These are phyloP conservation scores for Epiblema foenella DNA, from an alignment of 2,888 invertebrate genomes.

Conservation along the genomic window DNA sequence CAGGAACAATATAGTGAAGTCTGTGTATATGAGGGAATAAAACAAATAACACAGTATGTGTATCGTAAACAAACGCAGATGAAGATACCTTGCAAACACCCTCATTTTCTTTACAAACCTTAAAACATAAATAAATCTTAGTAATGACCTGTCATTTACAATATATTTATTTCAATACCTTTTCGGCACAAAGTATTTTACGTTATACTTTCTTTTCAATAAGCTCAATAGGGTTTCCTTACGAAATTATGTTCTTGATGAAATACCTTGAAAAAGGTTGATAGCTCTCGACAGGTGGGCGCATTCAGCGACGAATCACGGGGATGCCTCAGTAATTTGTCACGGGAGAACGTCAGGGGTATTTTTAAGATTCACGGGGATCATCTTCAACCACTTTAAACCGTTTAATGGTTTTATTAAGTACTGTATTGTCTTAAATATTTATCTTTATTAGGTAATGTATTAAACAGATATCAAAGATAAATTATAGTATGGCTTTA, in stretches of 20 bases:
- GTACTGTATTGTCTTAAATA: too few species aligned
- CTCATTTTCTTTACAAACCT: conserved; percentile 8
- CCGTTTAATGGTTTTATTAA: conserved; percentile 31
- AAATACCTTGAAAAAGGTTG: conserved; percentile 44
- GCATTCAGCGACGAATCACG: conserved; percentile 40
- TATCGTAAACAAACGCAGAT: not conserved
- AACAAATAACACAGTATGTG: conserved; percentile 11
- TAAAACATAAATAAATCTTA: conserved; percentile 27
- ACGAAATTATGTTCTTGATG: conserved; percentile 44
- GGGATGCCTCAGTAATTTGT: conserved; percentile 40
- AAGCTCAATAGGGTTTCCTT: conserved; percentile 44
- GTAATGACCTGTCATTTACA: conserved; percentile 42
- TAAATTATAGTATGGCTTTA: too few species aligned
- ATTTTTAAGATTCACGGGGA: conserved; percentile 39
- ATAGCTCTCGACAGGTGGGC: conserved; percentile 44
- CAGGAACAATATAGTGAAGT: not conserved
- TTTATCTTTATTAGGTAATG: too few species aligned
- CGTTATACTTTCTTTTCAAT: conserved; percentile 43
- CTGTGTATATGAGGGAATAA: not conserved
- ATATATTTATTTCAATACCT: conserved; percentile 38
- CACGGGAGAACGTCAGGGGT: conserved; percentile 35
- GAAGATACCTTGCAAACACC: not conserved
- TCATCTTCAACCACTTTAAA: conserved; percentile 34
- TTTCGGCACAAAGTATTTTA: conserved; percentile 33
- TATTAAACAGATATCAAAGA: not conserved